Percentiles rank a stretch among this genome's conserved stretches.
Evolutionary conservation across 2,888 invertebrate genomes (phyloP).

Genomic region (Argyresthia albistria): DNA sequence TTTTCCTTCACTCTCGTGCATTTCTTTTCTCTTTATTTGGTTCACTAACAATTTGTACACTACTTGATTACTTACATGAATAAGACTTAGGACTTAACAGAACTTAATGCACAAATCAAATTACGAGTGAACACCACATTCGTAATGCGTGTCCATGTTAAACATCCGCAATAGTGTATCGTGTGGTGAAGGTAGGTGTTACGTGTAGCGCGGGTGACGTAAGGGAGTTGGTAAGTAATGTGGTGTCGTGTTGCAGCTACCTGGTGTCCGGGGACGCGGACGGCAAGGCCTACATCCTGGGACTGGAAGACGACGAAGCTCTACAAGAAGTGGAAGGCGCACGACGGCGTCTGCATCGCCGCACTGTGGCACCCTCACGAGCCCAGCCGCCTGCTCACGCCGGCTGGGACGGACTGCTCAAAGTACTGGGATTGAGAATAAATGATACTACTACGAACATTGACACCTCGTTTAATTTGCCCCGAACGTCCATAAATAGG

Average conservation of each 20-base stretch:
- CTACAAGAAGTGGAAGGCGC: constrained; percentile 99
- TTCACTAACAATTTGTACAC: too few relatives aligned
- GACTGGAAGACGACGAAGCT: constrained; percentile 99
- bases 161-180: too few relatives aligned
- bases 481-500: not conserved
- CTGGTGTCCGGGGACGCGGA: constrained; percentile 98
- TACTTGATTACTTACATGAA: too few relatives aligned
- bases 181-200: too few relatives aligned
- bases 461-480: constrained; percentile 19
- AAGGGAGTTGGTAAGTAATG: too few relatives aligned
- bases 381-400: constrained; percentile 96
- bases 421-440: constrained; percentile 93
- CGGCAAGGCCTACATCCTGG: constrained; percentile 98
- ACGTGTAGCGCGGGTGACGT: too few relatives aligned
- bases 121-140: too few relatives aligned
- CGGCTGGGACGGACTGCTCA: constrained; percentile 99
- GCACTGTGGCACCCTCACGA: constrained; percentile 99
- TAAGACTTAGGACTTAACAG: too few relatives aligned
- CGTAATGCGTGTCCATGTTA: too few relatives aligned
- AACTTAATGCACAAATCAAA: too few relatives aligned
- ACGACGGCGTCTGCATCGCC: constrained; percentile 96
- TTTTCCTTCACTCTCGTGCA: too few relatives aligned
- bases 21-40: too few relatives aligned
- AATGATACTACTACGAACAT: constrained; percentile 13
- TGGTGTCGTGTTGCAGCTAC: constrained; percentile 78